Percentiles rank a stretch among this genome's conserved stretches.
These are phyloP conservation scores for Danio tinwini DNA, from an alignment of 2,797 vertebrate genomes.

Conservation along the genomic window DNA sequence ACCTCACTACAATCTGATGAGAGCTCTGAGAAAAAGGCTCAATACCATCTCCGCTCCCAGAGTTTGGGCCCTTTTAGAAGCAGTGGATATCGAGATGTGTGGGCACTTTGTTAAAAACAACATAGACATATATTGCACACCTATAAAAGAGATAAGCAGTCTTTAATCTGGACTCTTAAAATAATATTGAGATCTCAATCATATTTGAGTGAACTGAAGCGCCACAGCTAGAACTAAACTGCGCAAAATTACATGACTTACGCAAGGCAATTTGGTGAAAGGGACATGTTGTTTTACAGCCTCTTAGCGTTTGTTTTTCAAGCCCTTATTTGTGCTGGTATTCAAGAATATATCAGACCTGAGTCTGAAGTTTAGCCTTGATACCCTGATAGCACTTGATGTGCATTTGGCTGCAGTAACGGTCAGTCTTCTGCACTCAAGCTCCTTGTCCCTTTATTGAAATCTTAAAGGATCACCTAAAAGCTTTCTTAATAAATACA, in stretches of 20 bases:
- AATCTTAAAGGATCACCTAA: slow-evolving; percentile 32
- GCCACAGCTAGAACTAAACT: not conserved
- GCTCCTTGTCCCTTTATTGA: slow-evolving; percentile 26
- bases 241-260: not conserved
- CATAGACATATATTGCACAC: slow-evolving; percentile 73
- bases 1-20: slow-evolving; percentile 52
- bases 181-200: slow-evolving; percentile 29
- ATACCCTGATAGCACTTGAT: slow-evolving; percentile 18
- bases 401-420: slow-evolving; percentile 26
- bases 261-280: not conserved
- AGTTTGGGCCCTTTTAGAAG: slow-evolving; percentile 64
- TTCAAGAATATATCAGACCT: slow-evolving; percentile 27
- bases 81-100: slow-evolving; percentile 44
- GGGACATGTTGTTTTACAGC: not conserved
- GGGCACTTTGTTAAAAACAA: slow-evolving; percentile 49
- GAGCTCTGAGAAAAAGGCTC: slow-evolving; percentile 40
- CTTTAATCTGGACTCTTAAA: slow-evolving; percentile 46
- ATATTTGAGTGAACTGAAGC: not conserved
- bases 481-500: slow-evolving; percentile 50
- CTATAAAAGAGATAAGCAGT: slow-evolving; percentile 49
- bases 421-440: slow-evolving; percentile 8
- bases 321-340: slow-evolving; percentile 36
- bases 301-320: slow-evolving; percentile 6
- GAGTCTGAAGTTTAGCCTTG: slow-evolving; percentile 29
- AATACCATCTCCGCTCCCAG: slow-evolving; percentile 20